These are phyloP conservation scores for Acanthochromis polyacanthus DNA, from an alignment of 2,113 vertebrate genomes.

Conservation along the genomic window DNA sequence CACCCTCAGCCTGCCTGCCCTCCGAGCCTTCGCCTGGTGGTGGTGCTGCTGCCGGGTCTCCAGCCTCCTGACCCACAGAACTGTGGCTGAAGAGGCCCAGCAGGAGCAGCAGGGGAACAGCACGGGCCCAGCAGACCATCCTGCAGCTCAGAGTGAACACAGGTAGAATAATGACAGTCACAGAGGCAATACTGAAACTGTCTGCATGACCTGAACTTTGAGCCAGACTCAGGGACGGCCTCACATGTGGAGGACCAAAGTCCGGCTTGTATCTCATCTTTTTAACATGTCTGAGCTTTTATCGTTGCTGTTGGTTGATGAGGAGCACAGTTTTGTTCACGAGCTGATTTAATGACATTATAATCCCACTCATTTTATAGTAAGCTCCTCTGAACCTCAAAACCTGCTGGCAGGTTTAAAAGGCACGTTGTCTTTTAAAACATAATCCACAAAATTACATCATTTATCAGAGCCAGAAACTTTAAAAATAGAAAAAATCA, in stretches of 20 bases:
- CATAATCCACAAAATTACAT: too few relatives aligned
- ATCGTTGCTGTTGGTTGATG: conserved; percentile 34
- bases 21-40: conserved; percentile 16
- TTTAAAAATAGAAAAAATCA: too few relatives aligned
- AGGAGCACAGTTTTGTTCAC: background rate
- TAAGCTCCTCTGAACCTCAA: too few relatives aligned
- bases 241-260: conserved; percentile 80
- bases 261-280: conserved; percentile 71
- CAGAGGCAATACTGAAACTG: conserved; percentile 40
- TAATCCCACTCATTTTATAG: background rate
- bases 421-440: too few relatives aligned
- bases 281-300: conserved; percentile 29
- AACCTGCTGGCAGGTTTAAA: too few relatives aligned
- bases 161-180: conserved; percentile 6
- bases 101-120: conserved; percentile 63
- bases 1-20: conserved; percentile 28
- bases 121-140: conserved; percentile 64
- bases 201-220: conserved; percentile 75
- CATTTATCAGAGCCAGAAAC: too few relatives aligned
- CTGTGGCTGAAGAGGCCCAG: conserved; percentile 76
- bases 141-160: conserved; percentile 17
- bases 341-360: conserved; percentile 18
- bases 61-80: conserved; percentile 58
- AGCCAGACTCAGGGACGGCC: conserved; percentile 45
- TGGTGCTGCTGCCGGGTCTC: conserved; percentile 22